Evolutionary conservation across 2,797 vertebrate genomes (phyloP).

Genomic region (Odontamblyopus lacepedii): DNA sequence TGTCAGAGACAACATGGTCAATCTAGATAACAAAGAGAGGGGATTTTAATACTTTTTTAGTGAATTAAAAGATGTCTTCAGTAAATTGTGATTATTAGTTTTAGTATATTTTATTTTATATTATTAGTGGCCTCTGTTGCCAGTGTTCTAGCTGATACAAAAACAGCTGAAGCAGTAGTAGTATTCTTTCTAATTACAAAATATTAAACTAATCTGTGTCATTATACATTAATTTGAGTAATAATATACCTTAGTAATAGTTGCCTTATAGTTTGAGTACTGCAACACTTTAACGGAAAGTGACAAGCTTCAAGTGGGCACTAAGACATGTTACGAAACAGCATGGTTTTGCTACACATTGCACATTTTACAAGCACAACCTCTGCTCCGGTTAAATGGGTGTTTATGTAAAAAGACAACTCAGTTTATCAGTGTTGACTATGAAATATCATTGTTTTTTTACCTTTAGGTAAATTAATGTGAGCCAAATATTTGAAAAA

Average conservation of each 20-base stretch:
- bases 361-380: slow-evolving; percentile 12
- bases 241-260: background rate
- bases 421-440: background rate
- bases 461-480: no score
- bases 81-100: no score
- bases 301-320: background rate
- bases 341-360: slow-evolving; percentile 30
- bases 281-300: background rate
- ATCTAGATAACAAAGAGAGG: slow-evolving; percentile 42
- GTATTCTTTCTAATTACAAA: background rate
- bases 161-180: background rate
- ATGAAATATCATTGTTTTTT: background rate
- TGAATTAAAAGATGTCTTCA: no score
- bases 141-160: no score
- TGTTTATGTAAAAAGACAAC: background rate
- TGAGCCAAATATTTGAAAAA: background rate
- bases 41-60: background rate
- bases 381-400: background rate
- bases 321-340: slow-evolving; percentile 29
- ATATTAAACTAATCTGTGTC: no score
- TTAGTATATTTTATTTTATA: no score
- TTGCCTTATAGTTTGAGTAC: background rate
- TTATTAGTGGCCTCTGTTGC: background rate
- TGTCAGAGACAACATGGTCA: slow-evolving; percentile 21
- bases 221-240: background rate